A percentile compares a stretch with the other conserved stretches of the same genome.
These are phyloP conservation scores for Drosophila rhopaloa DNA, from an alignment of 1,140 invertebrate species.

Conservation along the genomic window DNA sequence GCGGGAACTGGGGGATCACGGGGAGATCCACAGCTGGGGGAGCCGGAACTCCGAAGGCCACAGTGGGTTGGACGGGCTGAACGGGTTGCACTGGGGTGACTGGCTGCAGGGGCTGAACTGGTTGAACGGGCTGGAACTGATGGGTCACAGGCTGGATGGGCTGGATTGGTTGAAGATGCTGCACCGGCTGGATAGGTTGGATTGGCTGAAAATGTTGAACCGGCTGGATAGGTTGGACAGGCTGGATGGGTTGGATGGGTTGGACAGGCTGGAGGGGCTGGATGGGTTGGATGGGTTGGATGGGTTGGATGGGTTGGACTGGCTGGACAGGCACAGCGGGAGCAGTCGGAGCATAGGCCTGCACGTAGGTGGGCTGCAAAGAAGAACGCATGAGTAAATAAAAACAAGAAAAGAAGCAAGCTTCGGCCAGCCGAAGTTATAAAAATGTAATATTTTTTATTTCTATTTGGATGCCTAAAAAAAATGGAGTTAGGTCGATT, in stretches of 20 bases:
- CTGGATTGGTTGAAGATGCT: slow-evolving; percentile 22
- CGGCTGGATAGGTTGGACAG: slow-evolving; percentile 25
- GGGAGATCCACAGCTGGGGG: slow-evolving; percentile 20
- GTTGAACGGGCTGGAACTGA: slow-evolving; percentile 17
- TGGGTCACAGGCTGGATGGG: slow-evolving; percentile 21
- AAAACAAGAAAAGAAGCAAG: too few species aligned
- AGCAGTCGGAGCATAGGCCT: slow-evolving; percentile 44
- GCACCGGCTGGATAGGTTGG: slow-evolving; percentile 50
- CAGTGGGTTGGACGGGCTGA: slow-evolving; percentile 7
- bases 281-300: slow-evolving; percentile 28
- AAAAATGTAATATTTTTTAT: too few species aligned
- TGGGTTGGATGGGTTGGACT: slow-evolving; percentile 5
- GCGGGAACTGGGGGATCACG: slow-evolving; percentile 20
- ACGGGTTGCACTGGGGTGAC: slow-evolving; percentile 46
- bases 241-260: slow-evolving; percentile 29
- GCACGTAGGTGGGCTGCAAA: slow-evolving; percentile 53
- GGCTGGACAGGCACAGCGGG: slow-evolving; percentile 37
- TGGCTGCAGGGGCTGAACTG: slow-evolving; percentile 40
- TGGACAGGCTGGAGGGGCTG: slow-evolving; percentile 20
- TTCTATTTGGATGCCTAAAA: too few species aligned
- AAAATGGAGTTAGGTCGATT: too few species aligned
- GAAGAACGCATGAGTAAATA: neutral
- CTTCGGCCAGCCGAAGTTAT: too few species aligned
- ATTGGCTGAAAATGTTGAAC: slow-evolving; percentile 31
- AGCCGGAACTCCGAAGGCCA: slow-evolving; percentile 19